Evolutionary conservation across 1,140 invertebrate genomes (phyloP), one percentile per base, ranked within the genome.

Genomic region (Limonius californicus): DNA sequence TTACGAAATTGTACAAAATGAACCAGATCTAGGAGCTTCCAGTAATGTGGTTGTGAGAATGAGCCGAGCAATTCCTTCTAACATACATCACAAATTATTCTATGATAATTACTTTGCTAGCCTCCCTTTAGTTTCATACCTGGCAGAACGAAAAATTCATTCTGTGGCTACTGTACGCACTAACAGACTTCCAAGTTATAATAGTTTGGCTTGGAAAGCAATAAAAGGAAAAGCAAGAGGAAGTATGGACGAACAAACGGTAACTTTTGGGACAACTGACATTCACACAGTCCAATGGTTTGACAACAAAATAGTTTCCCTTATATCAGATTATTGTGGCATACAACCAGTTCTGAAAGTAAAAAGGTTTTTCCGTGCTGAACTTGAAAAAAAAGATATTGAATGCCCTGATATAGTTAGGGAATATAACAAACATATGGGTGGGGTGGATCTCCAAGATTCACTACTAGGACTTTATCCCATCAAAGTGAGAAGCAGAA

Each of bases 321-420:
- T 78, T 20, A 68, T 72, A 57, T 79, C 75, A 50, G 72, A 69
- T 57, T 76, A 73, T 73, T 70, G 70, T 66, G 75, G 76, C 63
- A 66, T 70, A 43, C 57, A 72, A 39, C 74, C 74, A 18, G 57
- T 63, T 65, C 71, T 66, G 59, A 62, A 68, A 65, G 70, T 77
- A 54, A 56, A 66, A 59, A 65, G 74, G 45, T 78, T 71, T 66
- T 70, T 74, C 60, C 75, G 73, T 56, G 62, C 68, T 59, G 66
- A 71, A 53, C 74, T 75, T 61, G 67, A 62, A 45, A 71, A 65
- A 61, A 68, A 75, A 59, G 65, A 76, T 42, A 72, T 81, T 62
- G 61, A 73, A 55, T 77, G 76, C 66, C 77, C 79, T 57, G 69
- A 77, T 66, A 72, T 79, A 54, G 72, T 81, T 16, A 66, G n/a